Evolutionary conservation across 2,888 invertebrate species (phyloP).

Genomic region (Trichopoda pennipes): DNA sequence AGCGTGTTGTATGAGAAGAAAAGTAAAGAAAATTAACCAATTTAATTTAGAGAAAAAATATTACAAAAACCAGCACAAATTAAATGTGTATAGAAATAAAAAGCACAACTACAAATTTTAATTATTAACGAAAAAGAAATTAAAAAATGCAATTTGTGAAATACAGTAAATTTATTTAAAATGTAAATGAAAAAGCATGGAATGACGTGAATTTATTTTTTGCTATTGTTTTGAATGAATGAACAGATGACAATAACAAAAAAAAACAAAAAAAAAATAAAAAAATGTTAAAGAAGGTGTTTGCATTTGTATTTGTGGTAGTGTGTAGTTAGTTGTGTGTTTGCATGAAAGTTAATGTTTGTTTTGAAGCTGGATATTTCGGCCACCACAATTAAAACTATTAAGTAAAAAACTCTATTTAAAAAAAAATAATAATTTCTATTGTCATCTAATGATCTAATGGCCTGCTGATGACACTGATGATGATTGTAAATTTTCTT

Average conservation of each 20-base stretch:
- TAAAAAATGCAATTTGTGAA: slow-evolving; percentile 36
- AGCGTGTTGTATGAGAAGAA: slow-evolving; percentile 3
- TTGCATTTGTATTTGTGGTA: slow-evolving; percentile 14
- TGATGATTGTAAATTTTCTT: too few species aligned
- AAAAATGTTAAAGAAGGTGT: slow-evolving; percentile 23
- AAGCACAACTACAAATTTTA: slow-evolving; percentile 10
- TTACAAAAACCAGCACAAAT: slow-evolving; percentile 10
- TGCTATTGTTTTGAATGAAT: slow-evolving; percentile 42
- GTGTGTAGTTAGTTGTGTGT: slow-evolving; percentile 27
- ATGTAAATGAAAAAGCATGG: slow-evolving; percentile 52
- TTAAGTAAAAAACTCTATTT: neutral
- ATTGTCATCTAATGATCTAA: neutral
- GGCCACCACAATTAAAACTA: neutral
- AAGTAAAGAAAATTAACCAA: neutral
- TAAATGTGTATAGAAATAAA: neutral
- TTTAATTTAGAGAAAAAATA: slow-evolving; percentile 1
- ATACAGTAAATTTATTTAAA: slow-evolving; percentile 43
- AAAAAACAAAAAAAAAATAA: too few species aligned
- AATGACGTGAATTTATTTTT: slow-evolving; percentile 61
- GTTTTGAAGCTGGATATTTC: neutral
- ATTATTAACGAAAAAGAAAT: slow-evolving; percentile 12
- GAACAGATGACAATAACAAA: slow-evolving; percentile 26
- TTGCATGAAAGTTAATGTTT: slow-evolving; percentile 5
- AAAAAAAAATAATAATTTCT: neutral
- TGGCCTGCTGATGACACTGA: too few species aligned